Evolutionary conservation across 2,888 invertebrate species (phyloP).

Genomic region (Rotaria socialis): DNA sequence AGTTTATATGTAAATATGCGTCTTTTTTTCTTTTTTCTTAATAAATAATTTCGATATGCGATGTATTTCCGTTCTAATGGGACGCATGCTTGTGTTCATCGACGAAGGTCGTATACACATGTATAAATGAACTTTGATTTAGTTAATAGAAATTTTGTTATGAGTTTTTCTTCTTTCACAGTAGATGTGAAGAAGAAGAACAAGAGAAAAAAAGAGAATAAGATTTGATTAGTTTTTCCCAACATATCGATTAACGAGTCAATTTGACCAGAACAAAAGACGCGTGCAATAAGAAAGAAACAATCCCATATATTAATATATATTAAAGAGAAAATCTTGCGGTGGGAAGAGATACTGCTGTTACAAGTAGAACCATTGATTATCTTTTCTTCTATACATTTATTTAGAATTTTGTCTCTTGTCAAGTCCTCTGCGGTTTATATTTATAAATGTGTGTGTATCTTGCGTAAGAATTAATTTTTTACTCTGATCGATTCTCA

Average conservation of each 20-base stretch:
- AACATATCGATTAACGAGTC: constrained; percentile 29
- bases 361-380: constrained; percentile 21
- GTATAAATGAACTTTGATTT: too few species aligned
- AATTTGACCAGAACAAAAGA: constrained; percentile 26
- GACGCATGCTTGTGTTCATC: too few species aligned
- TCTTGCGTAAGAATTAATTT: constrained; percentile 15
- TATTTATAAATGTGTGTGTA: not conserved
- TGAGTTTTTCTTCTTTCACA: not conserved
- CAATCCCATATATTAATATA: constrained; percentile 13
- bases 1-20: not conserved
- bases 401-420: not conserved
- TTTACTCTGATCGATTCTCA: not conserved
- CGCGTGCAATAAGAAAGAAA: constrained; percentile 12
- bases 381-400: not conserved
- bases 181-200: not conserved
- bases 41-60: too few species aligned
- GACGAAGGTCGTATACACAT: too few species aligned
- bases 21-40: not conserved
- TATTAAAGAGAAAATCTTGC: constrained; percentile 3
- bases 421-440: not conserved
- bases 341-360: constrained; percentile 29
- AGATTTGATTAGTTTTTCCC: constrained; percentile 29
- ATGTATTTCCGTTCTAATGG: too few species aligned
- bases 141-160: too few species aligned
- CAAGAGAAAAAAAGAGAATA: not conserved